A percentile compares a stretch with the other conserved stretches of the same genome.
Conservation (phyloP, 2,113 vertebrate genomes). For the Butorides virescens region DNA sequence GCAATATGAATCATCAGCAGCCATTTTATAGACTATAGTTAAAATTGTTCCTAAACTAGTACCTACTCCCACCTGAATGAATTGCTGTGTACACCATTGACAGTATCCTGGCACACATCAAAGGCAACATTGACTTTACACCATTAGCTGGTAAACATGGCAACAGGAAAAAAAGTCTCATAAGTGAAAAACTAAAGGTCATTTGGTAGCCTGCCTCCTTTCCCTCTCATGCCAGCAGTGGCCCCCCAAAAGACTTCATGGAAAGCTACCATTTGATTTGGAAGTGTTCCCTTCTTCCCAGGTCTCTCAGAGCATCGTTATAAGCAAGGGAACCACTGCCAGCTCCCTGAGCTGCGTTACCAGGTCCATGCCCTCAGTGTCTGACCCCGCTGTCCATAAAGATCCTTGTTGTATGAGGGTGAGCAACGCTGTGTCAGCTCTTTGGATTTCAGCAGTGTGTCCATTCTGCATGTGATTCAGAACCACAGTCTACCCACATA, state of each 20-base stretch:
- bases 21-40: neutral
- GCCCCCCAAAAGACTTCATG: neutral
- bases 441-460: constrained; percentile 10
- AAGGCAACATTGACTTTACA: neutral
- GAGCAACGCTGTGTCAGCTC: constrained; percentile 2
- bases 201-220: neutral
- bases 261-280: neutral
- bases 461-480: constrained; percentile 24
- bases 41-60: neutral
- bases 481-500: constrained; percentile 17
- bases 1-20: neutral
- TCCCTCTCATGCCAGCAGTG: neutral
- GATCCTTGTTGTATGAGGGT: neutral
- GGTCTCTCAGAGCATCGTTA: neutral
- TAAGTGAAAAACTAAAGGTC: neutral
- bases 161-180: neutral
- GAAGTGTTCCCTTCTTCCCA: neutral
- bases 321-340: neutral
- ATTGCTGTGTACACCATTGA: neutral
- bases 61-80: neutral
- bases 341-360: neutral
- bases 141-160: neutral
- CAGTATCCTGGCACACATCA: neutral
- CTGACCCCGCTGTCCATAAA: neutral
- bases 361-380: neutral